Percentiles rank a stretch among this genome's conserved stretches.
These are phyloP conservation scores for Nothocercus julius DNA, from an alignment of 2,113 vertebrate species.

Conservation along the genomic window DNA sequence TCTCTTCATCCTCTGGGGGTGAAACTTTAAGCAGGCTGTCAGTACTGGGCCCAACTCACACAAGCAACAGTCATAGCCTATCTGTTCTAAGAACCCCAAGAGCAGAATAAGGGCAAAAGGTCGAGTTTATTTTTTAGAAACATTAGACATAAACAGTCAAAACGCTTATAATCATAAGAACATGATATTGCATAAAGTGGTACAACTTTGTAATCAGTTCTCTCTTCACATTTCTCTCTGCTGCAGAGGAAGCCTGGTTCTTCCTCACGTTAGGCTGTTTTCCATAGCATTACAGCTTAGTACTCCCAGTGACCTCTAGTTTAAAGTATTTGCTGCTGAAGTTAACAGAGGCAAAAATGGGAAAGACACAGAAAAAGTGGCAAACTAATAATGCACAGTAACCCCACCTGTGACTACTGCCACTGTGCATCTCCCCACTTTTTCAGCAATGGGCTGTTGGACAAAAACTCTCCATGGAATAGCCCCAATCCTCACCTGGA, in stretches of 20 bases:
- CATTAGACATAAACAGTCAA: slow-evolving; percentile 65
- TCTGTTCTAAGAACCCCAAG: slow-evolving; percentile 88
- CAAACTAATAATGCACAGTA: fast-evolving
- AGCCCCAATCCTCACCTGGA: background rate
- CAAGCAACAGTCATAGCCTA: slow-evolving; percentile 90
- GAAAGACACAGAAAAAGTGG: background rate
- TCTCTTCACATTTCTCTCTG: background rate
- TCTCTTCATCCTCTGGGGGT: slow-evolving; percentile 94
- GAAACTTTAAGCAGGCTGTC: slow-evolving; percentile 99
- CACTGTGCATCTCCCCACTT: background rate
- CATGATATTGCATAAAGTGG: background rate
- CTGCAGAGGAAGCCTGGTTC: background rate
- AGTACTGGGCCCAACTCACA: slow-evolving; percentile 94
- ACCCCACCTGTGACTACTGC: background rate
- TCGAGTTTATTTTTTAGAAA: slow-evolving; percentile 70
- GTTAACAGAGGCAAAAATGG: fast-evolving
- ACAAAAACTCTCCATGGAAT: background rate
- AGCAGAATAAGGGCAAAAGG: slow-evolving; percentile 79
- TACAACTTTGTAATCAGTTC: background rate
- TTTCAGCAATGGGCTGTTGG: background rate
- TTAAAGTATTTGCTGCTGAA: background rate
- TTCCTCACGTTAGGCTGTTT: background rate
- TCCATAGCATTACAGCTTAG: background rate
- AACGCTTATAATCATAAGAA: slow-evolving; percentile 25
- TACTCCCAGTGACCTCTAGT: fast-evolving